Percentiles rank a stretch among this genome's conserved stretches.
phyloP scores from a whole-genome alignment of 2,797 vertebrate genomes.

The Lagothrix lagotricha region DNA sequence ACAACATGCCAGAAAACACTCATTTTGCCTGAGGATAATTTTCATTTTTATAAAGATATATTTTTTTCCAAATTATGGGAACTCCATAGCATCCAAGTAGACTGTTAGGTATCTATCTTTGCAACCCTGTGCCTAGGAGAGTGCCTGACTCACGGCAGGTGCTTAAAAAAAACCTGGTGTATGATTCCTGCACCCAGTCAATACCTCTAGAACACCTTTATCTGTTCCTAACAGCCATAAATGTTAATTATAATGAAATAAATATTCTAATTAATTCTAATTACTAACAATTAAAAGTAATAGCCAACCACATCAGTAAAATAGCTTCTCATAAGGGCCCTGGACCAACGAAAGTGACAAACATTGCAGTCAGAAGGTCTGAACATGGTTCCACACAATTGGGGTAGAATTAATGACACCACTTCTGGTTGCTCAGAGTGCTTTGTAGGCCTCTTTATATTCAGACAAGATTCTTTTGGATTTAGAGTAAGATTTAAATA shows the following conservation, averaged over 20 bases:
- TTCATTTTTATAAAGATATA: conserved; percentile 22
- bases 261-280: conserved; percentile 59
- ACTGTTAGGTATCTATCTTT: not conserved
- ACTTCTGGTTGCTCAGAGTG: not conserved
- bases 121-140: not conserved
- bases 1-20: not conserved
- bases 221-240: conserved; percentile 4
- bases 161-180: not conserved
- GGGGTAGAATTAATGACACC: not conserved
- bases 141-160: not conserved
- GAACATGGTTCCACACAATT: not conserved
- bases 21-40: not conserved
- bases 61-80: conserved; percentile 4
- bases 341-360: not conserved
- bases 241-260: conserved; percentile 46
- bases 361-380: conserved; percentile 10
- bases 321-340: conserved; percentile 23
- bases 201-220: not conserved
- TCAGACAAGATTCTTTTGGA: conserved; percentile 66
- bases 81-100: not conserved
- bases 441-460: conserved; percentile 55
- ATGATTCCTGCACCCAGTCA: not conserved
- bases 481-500: conserved; percentile 78
- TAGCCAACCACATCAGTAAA: conserved; percentile 43
- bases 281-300: conserved; percentile 64